These are phyloP conservation scores for Diacarnus erythraeanus DNA, from an alignment of 37 sponge, comb jelly and placozoan species.

Conservation along the genomic window DNA sequence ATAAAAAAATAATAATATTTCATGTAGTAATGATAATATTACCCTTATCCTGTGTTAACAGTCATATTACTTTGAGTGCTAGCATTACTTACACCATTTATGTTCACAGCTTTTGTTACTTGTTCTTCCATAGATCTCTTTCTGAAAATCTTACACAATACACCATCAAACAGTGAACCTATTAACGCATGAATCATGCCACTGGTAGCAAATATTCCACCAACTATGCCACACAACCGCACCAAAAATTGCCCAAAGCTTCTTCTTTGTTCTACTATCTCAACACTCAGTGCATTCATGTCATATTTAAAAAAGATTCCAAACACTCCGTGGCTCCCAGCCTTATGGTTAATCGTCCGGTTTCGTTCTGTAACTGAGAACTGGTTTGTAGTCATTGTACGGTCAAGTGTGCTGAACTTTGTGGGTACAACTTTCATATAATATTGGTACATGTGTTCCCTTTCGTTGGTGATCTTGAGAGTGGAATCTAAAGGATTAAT, in stretches of 20 bases:
- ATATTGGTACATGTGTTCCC: constrained; percentile 58
- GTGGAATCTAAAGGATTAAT: constrained; percentile 89
- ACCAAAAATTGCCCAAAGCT: constrained; percentile 82
- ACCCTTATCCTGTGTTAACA: too few relatives aligned
- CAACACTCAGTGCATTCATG: constrained; percentile 78
- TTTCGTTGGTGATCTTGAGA: constrained; percentile 41
- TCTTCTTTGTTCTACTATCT: constrained; percentile 57
- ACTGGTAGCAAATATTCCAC: constrained; percentile 95
- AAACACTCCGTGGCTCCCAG: constrained; percentile 66
- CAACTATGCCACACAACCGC: constrained; percentile 86
- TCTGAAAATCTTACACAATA: constrained; percentile 6
- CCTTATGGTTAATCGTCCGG: constrained; percentile 34
- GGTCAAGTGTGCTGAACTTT: constrained; percentile 35
- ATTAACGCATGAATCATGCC: constrained; percentile 82
- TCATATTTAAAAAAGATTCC: constrained; percentile 95
- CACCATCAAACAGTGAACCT: constrained; percentile 66
- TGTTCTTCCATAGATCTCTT: not conserved
- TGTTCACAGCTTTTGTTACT: too few relatives aligned
- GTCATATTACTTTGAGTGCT: too few relatives aligned
- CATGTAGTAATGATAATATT: too few relatives aligned
- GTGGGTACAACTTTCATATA: constrained; percentile 83
- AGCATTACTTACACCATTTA: too few relatives aligned
- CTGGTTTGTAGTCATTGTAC: constrained; percentile 62
- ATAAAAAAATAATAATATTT: too few relatives aligned
- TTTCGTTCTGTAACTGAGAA: constrained; percentile 86